Conservation (phyloP, 2,113 vertebrate species). For the Vireo altiloquus region DNA sequence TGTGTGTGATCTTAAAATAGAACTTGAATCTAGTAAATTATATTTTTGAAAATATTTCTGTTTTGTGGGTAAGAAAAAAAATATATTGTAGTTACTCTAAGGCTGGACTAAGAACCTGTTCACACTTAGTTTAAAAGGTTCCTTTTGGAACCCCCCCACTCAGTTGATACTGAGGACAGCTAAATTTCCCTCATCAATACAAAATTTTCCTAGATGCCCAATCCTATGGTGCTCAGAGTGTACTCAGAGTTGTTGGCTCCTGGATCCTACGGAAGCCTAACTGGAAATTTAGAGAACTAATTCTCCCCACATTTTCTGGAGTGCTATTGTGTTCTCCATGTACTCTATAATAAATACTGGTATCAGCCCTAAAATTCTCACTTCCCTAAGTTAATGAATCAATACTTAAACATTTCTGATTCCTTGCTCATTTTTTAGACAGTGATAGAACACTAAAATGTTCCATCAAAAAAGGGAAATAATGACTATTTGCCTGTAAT, state of each 20-base stretch:
- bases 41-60: neutral
- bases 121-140: neutral
- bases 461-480: neutral
- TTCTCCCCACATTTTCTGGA: neutral
- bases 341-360: neutral
- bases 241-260: neutral
- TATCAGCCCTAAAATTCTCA: neutral
- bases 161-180: too few species aligned
- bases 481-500: neutral
- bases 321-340: neutral
- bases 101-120: neutral
- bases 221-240: neutral
- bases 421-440: neutral
- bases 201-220: neutral
- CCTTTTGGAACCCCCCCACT: neutral
- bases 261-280: neutral
- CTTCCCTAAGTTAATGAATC: neutral
- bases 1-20: neutral
- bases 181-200: neutral
- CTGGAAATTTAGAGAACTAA: neutral
- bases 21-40: neutral
- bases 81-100: neutral
- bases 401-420: neutral
- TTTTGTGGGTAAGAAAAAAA: neutral
- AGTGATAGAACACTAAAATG: neutral